Evolutionary conservation across 2,797 vertebrate species (phyloP), one percentile per base, ranked within the genome.

Genomic region (Oceanodroma leucorhoa): DNA sequence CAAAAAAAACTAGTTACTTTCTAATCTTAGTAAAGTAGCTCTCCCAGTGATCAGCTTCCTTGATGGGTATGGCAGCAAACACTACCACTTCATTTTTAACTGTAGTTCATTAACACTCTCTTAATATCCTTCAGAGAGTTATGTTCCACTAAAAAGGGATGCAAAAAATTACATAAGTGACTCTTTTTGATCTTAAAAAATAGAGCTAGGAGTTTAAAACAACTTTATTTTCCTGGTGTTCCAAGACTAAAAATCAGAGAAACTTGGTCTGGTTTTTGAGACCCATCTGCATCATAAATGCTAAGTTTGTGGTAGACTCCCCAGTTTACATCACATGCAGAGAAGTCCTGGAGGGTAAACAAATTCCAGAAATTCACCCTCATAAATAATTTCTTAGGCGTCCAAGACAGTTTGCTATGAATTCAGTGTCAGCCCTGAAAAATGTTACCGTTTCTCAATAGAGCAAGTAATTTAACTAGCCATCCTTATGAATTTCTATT

Each of bases 141-240:
- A 21, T 6, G 1, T 72, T 89, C 16, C 38, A 46, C 38, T 82
- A 36, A 84, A 92, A 54, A 4, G 1, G 17, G 14, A 43, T 50
- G 38, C 11, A 66, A 64, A 75, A 67, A 50, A 34, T 23, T 20
- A 27, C 0, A 5, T 5, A 0, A 65, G 3, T 61, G 16, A 50
- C 5, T 71, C 15, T 45, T 66, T 38, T 38, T 65, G 16, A 57
- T 76, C 19, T 61, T 45, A 45, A 83, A 85, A 83, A 53, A 22
- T 11, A 55, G 27, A 82, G 13, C 1, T 6, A 62, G 21, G 7
- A 40, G 5, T 82, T 72, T 41, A 61, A 58, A 82, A 46, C 0
- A 27, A 20, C 23, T 57, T 75, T 40, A 30, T 69, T 89, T 89
- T 82, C 26, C 11, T 58, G 5, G 7, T 43, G 12, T 10, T 89